These are phyloP conservation scores for Uromys caudimaculatus DNA, from an alignment of 2,797 vertebrate species.

Conservation along the genomic window DNA sequence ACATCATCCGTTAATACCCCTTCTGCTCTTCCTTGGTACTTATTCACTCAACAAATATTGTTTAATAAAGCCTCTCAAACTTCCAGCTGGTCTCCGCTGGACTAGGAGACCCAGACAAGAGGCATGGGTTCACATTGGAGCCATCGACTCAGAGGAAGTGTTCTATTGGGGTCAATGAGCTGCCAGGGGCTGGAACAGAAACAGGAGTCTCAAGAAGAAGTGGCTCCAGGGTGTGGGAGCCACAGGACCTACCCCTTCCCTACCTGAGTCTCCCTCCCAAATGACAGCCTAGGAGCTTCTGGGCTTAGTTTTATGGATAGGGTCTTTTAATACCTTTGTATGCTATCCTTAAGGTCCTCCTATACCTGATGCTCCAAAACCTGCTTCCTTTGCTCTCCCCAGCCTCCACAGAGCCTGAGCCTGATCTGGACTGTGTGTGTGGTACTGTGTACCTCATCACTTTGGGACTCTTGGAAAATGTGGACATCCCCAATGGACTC, in stretches of 20 bases:
- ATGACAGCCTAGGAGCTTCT: background rate
- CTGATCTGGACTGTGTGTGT: background rate
- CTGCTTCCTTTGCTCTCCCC: background rate
- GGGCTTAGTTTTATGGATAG: background rate
- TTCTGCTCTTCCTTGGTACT: conserved; percentile 68
- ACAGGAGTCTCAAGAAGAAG: background rate
- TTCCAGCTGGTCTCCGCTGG: conserved; percentile 65
- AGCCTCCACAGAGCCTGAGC: background rate
- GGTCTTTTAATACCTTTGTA: accelerated
- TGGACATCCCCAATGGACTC: background rate
- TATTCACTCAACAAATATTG: conserved; percentile 70
- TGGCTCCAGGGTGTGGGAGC: background rate
- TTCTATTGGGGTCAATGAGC: background rate
- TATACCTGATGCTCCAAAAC: background rate
- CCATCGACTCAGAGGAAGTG: background rate
- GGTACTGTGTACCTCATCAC: background rate
- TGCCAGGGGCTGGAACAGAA: background rate
- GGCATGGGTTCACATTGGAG: background rate
- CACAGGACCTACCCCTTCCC: background rate
- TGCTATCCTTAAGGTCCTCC: background rate
- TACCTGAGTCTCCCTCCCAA: background rate
- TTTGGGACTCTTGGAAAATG: background rate
- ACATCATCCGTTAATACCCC: conserved; percentile 53
- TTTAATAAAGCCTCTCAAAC: conserved; percentile 67
- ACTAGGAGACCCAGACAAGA: conserved; percentile 30